A percentile compares a stretch with the other conserved stretches of the same genome.
phyloP scores from a whole-genome alignment of 2,113 vertebrate species.

The Orycteropus afer region DNA sequence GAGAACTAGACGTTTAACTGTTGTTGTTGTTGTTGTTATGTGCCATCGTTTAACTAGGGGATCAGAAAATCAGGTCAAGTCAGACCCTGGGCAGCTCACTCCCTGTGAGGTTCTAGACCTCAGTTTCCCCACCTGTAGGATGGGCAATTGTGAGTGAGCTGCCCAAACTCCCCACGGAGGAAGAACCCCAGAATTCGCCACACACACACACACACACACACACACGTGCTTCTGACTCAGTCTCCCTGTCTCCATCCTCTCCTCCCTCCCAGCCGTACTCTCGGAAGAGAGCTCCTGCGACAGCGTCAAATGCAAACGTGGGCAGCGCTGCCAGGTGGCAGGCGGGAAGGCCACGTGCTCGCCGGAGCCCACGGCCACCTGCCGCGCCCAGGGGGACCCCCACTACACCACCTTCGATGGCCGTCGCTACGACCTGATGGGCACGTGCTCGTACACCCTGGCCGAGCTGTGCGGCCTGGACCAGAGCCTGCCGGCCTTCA shows the following conservation, averaged over 20 bases:
- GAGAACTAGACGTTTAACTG: not conserved
- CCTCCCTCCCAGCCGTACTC: not conserved
- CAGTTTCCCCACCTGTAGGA: not conserved
- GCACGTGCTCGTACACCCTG: slow-evolving; percentile 91
- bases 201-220: not conserved
- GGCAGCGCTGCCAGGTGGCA: slow-evolving; percentile 82
- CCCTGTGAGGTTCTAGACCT: not conserved
- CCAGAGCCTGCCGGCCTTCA: slow-evolving; percentile 66
- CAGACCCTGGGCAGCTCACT: not conserved
- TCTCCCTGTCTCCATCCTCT: not conserved
- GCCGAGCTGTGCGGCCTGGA: slow-evolving; percentile 59
- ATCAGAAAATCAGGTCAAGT: not conserved
- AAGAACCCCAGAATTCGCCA: not conserved
- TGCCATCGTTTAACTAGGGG: not conserved
- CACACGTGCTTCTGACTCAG: not conserved
- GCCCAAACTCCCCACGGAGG: fast-evolving
- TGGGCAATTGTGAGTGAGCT: not conserved
- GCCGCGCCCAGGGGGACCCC: slow-evolving; percentile 91
- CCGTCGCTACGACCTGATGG: slow-evolving; percentile 90
- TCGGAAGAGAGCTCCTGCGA: not conserved
- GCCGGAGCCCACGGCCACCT: slow-evolving; percentile 82
- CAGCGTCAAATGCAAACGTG: slow-evolving; percentile 73
- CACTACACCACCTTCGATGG: slow-evolving; percentile 92
- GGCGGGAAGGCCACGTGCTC: slow-evolving; percentile 83
- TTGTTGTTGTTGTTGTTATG: too few species aligned